phyloP scores from a whole-genome alignment of 2,888 invertebrate genomes.

The Pocota personata region DNA sequence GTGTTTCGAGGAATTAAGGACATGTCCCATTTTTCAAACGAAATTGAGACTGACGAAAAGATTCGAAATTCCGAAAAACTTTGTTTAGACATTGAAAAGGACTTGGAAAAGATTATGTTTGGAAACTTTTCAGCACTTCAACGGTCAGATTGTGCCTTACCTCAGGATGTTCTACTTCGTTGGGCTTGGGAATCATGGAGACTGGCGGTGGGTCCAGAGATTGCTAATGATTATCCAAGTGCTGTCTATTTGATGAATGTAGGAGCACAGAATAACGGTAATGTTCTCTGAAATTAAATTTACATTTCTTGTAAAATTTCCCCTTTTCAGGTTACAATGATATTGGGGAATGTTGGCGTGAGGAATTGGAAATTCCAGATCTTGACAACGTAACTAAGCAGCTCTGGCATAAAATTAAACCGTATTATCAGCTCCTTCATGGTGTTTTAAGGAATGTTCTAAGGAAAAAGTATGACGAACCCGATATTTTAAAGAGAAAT shows the following conservation, averaged over 20 bases:
- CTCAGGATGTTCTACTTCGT: conserved; percentile 83
- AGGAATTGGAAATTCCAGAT: conserved; percentile 86
- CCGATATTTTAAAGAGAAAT: conserved; percentile 84
- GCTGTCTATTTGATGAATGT: conserved; percentile 86
- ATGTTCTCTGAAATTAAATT: conserved; percentile 2
- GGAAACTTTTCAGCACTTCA: conserved; percentile 77
- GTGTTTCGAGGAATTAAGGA: conserved; percentile 64
- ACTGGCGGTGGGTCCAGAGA: conserved; percentile 85
- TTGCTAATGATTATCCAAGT: conserved; percentile 84
- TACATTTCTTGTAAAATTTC: neutral
- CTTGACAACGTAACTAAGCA: conserved; percentile 84
- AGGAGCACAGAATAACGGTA: conserved; percentile 87
- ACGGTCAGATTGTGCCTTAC: conserved; percentile 74
- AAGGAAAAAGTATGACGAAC: conserved; percentile 83
- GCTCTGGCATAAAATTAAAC: conserved; percentile 85
- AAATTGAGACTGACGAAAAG: conserved; percentile 47
- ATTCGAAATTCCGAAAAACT: conserved; percentile 72
- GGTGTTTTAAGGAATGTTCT: conserved; percentile 87
- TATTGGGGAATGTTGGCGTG: conserved; percentile 87
- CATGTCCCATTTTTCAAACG: neutral
- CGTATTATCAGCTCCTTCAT: conserved; percentile 88
- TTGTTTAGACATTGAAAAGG: conserved; percentile 87
- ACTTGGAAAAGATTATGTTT: conserved; percentile 86
- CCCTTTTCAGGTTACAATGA: conserved; percentile 85
- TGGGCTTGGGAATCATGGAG: conserved; percentile 89